A percentile compares a stretch with the other conserved stretches of the same genome.
Evolutionary conservation across 2,888 invertebrate species (phyloP).

Genomic region (Macrosoma leucophasiata): DNA sequence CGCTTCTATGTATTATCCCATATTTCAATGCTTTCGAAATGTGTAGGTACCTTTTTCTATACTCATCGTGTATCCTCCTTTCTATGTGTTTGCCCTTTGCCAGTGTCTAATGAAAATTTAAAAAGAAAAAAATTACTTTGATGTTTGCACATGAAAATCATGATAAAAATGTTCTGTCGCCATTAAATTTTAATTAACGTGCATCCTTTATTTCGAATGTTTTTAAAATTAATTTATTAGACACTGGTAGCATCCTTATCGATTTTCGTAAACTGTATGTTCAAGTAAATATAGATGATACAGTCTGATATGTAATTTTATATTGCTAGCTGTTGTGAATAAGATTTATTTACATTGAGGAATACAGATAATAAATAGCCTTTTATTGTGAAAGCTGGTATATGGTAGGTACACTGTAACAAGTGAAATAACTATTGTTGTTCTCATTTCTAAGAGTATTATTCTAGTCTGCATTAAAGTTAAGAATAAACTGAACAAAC

Average conservation of each 20-base stretch:
- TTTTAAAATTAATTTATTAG: conserved; percentile 13
- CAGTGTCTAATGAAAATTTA: conserved; percentile 18
- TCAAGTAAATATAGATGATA: conserved; percentile 34
- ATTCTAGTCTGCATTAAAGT: conserved; percentile 76
- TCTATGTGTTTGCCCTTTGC: conserved; percentile 17
- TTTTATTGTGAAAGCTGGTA: conserved; percentile 71
- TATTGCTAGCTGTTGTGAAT: conserved; percentile 75
- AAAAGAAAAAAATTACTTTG: no score
- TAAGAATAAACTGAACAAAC: conserved; percentile 74
- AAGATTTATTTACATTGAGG: conserved; percentile 71
- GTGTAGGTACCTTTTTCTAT: conserved; percentile 21
- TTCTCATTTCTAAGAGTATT: conserved; percentile 76
- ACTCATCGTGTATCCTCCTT: conserved; percentile 19
- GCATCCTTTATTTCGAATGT: conserved; percentile 22
- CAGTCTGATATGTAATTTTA: conserved; percentile 69
- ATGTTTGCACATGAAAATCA: no score
- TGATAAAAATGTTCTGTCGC: no score
- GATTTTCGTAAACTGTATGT: conserved; percentile 21
- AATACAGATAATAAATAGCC: conserved; percentile 72
- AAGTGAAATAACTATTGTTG: conserved; percentile 75
- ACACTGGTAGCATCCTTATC: conserved; percentile 36
- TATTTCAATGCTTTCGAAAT: conserved; percentile 29
- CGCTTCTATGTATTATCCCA: conserved; percentile 31
- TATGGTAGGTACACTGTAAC: conserved; percentile 70
- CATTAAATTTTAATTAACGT: no score